Evolutionary conservation across 2,888 invertebrate species (phyloP), one percentile per base, ranked within the genome.

Genomic region (Mesoligia furuncula): DNA sequence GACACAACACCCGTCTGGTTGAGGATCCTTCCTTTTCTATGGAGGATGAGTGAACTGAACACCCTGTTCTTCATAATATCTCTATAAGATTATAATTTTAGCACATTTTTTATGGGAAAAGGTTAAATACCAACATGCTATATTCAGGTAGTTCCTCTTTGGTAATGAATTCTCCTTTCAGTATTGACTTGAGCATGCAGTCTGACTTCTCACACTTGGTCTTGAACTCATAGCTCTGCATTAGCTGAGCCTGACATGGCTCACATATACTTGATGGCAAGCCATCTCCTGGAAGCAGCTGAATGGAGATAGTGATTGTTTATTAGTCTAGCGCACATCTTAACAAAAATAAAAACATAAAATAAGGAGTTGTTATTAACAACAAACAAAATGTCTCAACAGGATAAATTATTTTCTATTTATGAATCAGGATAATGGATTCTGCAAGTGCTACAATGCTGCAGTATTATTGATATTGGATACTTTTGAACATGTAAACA

Each of bases 151-250:
- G 54, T 78, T 90, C 90, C 69, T 87, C 89, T 85, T 91, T 90
- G 71, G 79, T 73, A 68, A 85, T 65, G 75, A 91, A 90, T 78
- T 91, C 90, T 62, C 88, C 88, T 77, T 89, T 93, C 24, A 93
- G 72, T 54, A 95, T 85, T 42, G 94, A 91, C 84, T 91, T 93
- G 70, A 95, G 90, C 75, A 90, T 90, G 70, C 83, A 90, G 80
- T 96, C 93, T 6, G 97, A 93, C 45, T 93, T 93, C 72, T 94
- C 92, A 84, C 96, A 96, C 87, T 95, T 95, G n/a, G 88, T 86
- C 85, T 94, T 96, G 85, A 97, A 97, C n/a, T 93, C 90, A 86
- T 94, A 95, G 80, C 92, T 94, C 73, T 94, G 91, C 17, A 93
- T 82, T 6, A 97, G 84, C 81, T 93, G 91, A 45, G 76, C 81